These are phyloP conservation scores for Heliconius charithonia DNA, from an alignment of 2,888 invertebrate genomes.

Conservation along the genomic window DNA sequence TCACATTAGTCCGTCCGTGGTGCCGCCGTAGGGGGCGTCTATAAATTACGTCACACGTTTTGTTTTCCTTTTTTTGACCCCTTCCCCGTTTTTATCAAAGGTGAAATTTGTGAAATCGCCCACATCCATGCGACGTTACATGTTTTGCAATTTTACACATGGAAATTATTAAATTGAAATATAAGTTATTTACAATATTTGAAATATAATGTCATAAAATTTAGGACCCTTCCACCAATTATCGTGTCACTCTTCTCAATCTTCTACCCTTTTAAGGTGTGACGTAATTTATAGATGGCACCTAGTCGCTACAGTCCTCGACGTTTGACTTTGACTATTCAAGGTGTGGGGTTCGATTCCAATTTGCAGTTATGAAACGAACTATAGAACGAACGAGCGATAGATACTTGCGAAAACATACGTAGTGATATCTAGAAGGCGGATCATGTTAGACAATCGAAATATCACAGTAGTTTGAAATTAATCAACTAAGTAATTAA, in stretches of 20 bases:
- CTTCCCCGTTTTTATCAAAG: neutral
- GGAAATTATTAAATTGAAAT: neutral
- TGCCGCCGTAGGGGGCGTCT: neutral
- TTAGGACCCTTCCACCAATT: neutral
- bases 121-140: neutral
- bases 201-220: neutral
- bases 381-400: neutral
- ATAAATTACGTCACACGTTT: neutral
- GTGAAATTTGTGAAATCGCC: neutral
- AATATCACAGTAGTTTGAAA: conserved; percentile 28
- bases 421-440: conserved; percentile 30
- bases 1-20: neutral
- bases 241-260: neutral
- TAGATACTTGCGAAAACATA: conserved; percentile 19
- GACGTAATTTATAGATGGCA: neutral
- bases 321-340: neutral
- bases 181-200: neutral
- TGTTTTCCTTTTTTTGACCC: neutral
- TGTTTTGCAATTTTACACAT: neutral
- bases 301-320: neutral
- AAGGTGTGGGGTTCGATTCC: neutral
- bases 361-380: neutral
- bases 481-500: conserved; percentile 25
- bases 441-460: conserved; percentile 10
- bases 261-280: neutral